These are phyloP conservation scores for Entomobrya proxima DNA, from an alignment of 2,888 invertebrate genomes.

Conservation along the genomic window DNA sequence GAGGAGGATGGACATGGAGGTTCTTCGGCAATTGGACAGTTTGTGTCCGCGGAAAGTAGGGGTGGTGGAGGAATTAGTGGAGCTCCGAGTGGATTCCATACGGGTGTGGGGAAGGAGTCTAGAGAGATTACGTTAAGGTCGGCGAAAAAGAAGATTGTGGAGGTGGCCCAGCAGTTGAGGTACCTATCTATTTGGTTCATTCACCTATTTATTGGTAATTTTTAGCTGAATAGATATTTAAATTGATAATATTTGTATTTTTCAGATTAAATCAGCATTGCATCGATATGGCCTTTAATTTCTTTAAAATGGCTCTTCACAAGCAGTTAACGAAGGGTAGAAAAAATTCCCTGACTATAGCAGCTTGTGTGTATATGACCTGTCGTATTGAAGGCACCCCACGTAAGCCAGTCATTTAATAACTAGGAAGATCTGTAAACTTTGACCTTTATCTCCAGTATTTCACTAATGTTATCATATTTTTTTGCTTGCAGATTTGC, in stretches of 20 bases:
- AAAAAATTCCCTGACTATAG: conserved; percentile 92
- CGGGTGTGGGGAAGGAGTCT: conserved; percentile 90
- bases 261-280: conserved; percentile 89
- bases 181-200: conserved; percentile 71
- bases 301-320: conserved; percentile 93
- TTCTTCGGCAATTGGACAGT: conserved; percentile 92
- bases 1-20: conserved; percentile 94
- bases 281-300: conserved; percentile 94
- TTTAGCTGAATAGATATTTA: not conserved
- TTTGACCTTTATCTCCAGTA: not conserved
- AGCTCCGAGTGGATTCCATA: conserved; percentile 86
- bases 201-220: not conserved
- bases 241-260: not conserved
- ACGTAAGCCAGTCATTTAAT: conserved; percentile 81
- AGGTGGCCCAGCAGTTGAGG: conserved; percentile 89
- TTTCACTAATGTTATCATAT: not conserved
- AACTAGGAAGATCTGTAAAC: not conserved
- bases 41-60: conserved; percentile 92
- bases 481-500: conserved; percentile 83
- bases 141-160: conserved; percentile 89
- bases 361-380: conserved; percentile 98
- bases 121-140: conserved; percentile 93
- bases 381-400: conserved; percentile 96
- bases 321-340: conserved; percentile 93
- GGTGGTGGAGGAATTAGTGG: conserved; percentile 85